phyloP scores from a whole-genome alignment of 2,113 vertebrate genomes.

The Pedionomus torquatus region DNA sequence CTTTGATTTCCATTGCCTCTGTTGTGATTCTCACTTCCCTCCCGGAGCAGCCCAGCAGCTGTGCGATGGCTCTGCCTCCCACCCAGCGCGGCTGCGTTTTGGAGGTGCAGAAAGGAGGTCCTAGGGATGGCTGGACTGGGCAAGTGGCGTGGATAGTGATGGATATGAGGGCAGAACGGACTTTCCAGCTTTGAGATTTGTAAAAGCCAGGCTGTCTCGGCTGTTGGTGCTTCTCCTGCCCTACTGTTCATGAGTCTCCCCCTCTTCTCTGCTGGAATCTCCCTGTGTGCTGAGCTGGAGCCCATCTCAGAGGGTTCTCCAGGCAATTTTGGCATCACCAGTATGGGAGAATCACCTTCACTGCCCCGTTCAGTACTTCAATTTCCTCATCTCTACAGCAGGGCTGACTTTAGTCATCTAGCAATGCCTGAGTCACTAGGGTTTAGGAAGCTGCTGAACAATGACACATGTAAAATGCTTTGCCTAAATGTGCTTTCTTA shows the following conservation, averaged over 20 bases:
- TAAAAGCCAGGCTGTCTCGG: not conserved
- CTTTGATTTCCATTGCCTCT: not conserved
- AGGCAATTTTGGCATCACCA: not conserved
- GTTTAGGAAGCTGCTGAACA: not conserved
- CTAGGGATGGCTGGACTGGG: not conserved
- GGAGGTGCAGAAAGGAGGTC: fast-evolving
- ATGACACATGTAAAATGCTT: not conserved
- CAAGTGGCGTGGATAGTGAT: fast-evolving
- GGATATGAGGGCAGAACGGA: not conserved
- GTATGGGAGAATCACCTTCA: not conserved
- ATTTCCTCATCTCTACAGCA: not conserved
- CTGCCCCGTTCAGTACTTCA: fast-evolving
- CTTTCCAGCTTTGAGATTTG: not conserved
- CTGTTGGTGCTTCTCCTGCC: not conserved
- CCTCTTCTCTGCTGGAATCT: not conserved
- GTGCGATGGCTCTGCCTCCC: not conserved
- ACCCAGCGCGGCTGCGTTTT: fast-evolving
- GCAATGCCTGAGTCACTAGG: not conserved
- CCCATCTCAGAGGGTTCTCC: not conserved
- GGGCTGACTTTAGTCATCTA: not conserved
- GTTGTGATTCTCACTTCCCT: not conserved
- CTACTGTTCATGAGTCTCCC: not conserved
- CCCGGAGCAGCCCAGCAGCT: not conserved
- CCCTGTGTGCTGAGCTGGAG: fast-evolving
- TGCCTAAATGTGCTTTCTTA: not conserved